These are phyloP conservation scores for Staurois parvus DNA, from an alignment of 2,797 vertebrate species.

Conservation along the genomic window DNA sequence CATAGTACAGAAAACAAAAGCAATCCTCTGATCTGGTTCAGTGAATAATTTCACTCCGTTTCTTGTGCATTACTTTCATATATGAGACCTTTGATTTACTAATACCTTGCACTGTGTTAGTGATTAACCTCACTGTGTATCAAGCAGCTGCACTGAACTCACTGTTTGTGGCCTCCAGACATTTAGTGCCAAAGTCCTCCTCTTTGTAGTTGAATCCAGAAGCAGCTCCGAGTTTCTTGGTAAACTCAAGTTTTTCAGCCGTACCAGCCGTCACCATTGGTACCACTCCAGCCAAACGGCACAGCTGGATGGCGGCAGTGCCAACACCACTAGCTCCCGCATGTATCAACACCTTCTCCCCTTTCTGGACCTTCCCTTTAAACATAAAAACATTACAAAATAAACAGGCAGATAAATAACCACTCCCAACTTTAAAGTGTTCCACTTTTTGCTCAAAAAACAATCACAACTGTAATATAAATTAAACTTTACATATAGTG, in stretches of 20 bases:
- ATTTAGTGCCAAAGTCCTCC: slow-evolving; percentile 78
- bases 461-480: no score
- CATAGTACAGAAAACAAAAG: no score
- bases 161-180: slow-evolving; percentile 82
- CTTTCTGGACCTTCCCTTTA: slow-evolving; percentile 80
- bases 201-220: slow-evolving; percentile 85
- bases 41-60: no score
- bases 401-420: background rate
- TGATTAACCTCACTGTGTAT: background rate
- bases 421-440: no score
- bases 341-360: slow-evolving; percentile 82
- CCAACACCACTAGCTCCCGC: slow-evolving; percentile 86
- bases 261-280: slow-evolving; percentile 84
- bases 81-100: no score
- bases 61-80: no score
- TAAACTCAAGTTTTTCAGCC: slow-evolving; percentile 77
- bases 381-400: background rate
- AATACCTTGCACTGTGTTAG: no score
- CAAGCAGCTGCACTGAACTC: slow-evolving; percentile 43
- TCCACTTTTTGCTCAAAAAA: no score
- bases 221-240: slow-evolving; percentile 78
- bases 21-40: no score
- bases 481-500: no score
- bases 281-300: slow-evolving; percentile 76
- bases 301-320: slow-evolving; percentile 85